Evolutionary conservation across 2,888 invertebrate genomes (phyloP), one percentile per base, ranked within the genome.

Genomic region (Coremacera marginata): DNA sequence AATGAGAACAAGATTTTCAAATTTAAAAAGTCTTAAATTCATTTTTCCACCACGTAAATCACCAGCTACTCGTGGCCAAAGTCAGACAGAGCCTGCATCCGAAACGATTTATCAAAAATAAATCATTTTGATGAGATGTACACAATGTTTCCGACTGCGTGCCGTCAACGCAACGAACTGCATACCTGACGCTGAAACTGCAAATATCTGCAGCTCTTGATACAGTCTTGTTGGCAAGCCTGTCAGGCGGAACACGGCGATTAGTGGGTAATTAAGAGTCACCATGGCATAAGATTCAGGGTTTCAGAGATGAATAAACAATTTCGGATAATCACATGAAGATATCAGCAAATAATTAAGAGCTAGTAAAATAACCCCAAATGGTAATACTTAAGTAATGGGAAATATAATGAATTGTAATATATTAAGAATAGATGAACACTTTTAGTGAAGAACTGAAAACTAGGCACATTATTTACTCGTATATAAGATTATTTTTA

Each of bases 101-200:
- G 74, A 80, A 80, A 83, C 82, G 84, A 87, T 87, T 87, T 87
- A 87, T 88, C 87, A 88, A 88, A 87, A 86, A 86, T 87, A 87
- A 87, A 87, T 87, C 87, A 87, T 87, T 85, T 85, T 84, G 83
- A 86, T 84, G 84, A 84, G 84, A 83, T 81, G 82, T 82, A 79
- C 82, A 77, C 22, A 55, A 55, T 22, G 27, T 55, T 37, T 74
- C 65, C 74, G 80, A 76, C 67, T 34, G 60, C 44, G 57, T 51
- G 52, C 52, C 44, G 60, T 31, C 70, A 70, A 63, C 62, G 62
- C 57, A 63, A 19, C 62, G 16, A 62, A 14, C 49, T 31, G 63
- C 49, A 82, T 85, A 85, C 86, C 85, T 86, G 86, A 86, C 84
- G 84, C 82, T 82, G 76, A 65, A 22, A 25, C 27, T 51, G 25